Evolutionary conservation across 1,140 invertebrate species (phyloP).

Genomic region (Heliconius melpomene): DNA sequence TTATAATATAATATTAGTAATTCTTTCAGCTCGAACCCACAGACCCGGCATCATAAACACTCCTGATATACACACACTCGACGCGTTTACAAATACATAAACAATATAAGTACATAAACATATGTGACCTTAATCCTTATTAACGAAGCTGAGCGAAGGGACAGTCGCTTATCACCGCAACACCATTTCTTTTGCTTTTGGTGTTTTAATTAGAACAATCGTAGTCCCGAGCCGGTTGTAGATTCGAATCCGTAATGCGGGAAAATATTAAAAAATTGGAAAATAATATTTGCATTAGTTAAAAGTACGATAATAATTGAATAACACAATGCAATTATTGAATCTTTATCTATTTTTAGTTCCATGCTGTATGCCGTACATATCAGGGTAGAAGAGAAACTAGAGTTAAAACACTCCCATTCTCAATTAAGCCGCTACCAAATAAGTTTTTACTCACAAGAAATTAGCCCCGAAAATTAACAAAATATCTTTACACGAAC

Average conservation of each 20-base stretch:
- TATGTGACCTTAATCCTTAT: conserved; percentile 17
- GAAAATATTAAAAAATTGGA: no score
- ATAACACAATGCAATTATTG: no score
- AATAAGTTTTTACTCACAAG: no score
- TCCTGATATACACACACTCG: conserved; percentile 1
- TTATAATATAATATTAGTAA: not conserved
- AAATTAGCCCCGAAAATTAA: no score
- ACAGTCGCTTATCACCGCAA: conserved; percentile 8
- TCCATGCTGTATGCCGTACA: no score
- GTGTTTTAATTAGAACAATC: not conserved
- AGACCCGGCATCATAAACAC: not conserved
- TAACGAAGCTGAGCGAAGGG: conserved; percentile 3
- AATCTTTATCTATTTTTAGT: no score
- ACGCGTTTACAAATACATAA: conserved; percentile 15
- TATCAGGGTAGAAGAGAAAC: no score
- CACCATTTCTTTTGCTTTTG: not conserved
- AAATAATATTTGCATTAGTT: no score
- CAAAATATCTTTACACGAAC: no score
- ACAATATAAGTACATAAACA: conserved; percentile 17
- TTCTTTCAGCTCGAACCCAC: not conserved
- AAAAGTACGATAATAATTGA: no score
- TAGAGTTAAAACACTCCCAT: no score
- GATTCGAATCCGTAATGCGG: not conserved
- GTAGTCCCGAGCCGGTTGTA: not conserved
- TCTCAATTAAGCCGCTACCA: no score